Conservation (phyloP, 2,888 invertebrate genomes). For the Smittia sp. region DNA sequence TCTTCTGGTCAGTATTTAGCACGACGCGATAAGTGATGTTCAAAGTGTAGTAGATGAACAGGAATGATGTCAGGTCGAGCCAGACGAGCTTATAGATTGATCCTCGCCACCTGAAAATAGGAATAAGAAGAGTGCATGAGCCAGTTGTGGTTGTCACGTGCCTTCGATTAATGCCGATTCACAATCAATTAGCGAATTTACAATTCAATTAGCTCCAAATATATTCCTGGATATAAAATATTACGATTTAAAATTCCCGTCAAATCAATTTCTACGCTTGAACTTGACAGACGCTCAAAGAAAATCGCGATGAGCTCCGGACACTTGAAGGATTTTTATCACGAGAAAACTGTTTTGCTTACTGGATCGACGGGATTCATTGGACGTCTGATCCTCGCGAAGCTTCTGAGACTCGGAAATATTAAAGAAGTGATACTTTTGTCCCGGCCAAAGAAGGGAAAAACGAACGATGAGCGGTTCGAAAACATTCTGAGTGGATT, state of each 20-base stretch:
- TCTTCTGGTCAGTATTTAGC: constrained; percentile 17
- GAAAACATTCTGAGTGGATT: constrained; percentile 1
- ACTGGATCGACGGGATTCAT: constrained; percentile 8
- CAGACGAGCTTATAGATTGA: constrained; percentile 94
- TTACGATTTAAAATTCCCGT: too few species aligned
- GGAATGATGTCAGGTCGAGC: constrained; percentile 80
- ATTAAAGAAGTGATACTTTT: background rate
- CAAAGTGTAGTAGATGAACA: constrained; percentile 73
- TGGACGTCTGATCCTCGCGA: background rate
- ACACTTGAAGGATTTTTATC: too few species aligned
- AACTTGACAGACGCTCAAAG: too few species aligned
- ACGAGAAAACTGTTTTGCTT: background rate
- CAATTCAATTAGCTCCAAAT: too few species aligned
- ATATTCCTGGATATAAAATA: too few species aligned
- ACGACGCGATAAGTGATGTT: constrained; percentile 68
- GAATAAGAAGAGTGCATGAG: constrained; percentile 34
- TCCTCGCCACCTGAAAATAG: constrained; percentile 79
- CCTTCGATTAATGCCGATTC: too few species aligned
- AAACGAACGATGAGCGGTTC: background rate
- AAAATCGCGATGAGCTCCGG: too few species aligned
- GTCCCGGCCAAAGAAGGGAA: constrained; percentile 6
- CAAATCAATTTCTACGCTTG: too few species aligned
- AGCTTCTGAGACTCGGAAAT: background rate
- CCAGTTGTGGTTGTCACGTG: too few species aligned
- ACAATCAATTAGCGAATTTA: too few species aligned